These are phyloP conservation scores for Calephelis virginiensis DNA, from an alignment of 1,140 invertebrate genomes.

Conservation along the genomic window DNA sequence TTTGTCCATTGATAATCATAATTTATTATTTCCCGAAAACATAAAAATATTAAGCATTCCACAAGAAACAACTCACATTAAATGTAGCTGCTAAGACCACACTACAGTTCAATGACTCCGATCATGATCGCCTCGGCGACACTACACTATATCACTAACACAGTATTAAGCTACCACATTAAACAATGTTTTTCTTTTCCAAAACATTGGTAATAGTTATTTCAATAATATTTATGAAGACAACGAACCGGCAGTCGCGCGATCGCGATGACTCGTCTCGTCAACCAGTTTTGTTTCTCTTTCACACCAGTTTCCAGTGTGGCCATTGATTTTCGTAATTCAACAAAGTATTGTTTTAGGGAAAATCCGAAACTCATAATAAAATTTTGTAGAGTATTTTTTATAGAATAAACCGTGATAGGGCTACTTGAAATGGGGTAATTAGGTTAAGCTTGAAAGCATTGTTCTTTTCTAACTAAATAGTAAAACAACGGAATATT, in stretches of 20 bases:
- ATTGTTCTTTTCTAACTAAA: too few relatives aligned
- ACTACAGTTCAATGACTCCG: conserved; percentile 56
- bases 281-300: conserved; percentile 55
- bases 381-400: not conserved
- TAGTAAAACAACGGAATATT: too few relatives aligned
- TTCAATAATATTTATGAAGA: conserved; percentile 46
- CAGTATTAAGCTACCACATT: not conserved
- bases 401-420: not conserved
- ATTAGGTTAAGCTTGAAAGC: too few relatives aligned
- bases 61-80: conserved; percentile 17
- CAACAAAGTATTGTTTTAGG: conserved; percentile 2
- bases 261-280: conserved; percentile 53
- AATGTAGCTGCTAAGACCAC: conserved; percentile 22
- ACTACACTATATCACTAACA: conserved; percentile 13
- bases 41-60: conserved; percentile 2
- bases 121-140: conserved; percentile 37
- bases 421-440: too few relatives aligned
- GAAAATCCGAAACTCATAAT: not conserved
- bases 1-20: too few relatives aligned
- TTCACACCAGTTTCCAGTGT: conserved; percentile 49
- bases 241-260: conserved; percentile 46
- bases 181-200: conserved; percentile 17
- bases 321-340: conserved; percentile 33
- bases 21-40: too few relatives aligned
- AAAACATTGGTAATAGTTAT: conserved; percentile 46